A percentile compares a stretch with the other conserved stretches of the same genome.
Conservation (phyloP, 2,113 vertebrate species). For the Oreochromis niloticus region DNA sequence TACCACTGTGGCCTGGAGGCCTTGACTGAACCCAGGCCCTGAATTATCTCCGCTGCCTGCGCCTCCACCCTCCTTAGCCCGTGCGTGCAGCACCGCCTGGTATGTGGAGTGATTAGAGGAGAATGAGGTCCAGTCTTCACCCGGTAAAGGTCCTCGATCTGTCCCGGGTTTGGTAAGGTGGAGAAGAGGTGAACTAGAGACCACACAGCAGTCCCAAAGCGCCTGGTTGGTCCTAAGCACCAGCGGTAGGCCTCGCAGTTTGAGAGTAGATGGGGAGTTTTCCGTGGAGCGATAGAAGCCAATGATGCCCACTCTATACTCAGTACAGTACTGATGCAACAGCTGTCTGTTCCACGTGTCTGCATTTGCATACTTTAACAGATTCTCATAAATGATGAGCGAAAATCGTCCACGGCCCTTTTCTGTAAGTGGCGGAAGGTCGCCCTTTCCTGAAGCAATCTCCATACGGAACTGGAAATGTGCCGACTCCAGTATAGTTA, state of each 20-base stretch:
- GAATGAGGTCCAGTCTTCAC: constrained; percentile 93
- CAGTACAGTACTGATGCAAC: constrained; percentile 93
- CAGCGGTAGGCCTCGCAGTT: constrained; percentile 83
- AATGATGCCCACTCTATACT: constrained; percentile 93
- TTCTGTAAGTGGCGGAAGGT: constrained; percentile 90
- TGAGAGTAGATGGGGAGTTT: constrained; percentile 81
- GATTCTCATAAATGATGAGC: constrained; percentile 91
- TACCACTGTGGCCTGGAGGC: constrained; percentile 81
- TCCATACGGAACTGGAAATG: constrained; percentile 90
- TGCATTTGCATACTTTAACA: constrained; percentile 90
- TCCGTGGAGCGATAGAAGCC: constrained; percentile 95
- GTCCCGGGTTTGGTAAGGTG: constrained; percentile 83
- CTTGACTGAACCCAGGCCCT: constrained; percentile 58
- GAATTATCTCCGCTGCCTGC: constrained; percentile 46
- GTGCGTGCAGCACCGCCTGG: constrained; percentile 85
- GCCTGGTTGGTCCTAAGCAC: constrained; percentile 85
- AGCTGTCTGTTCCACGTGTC: constrained; percentile 93
- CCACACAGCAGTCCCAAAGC: constrained; percentile 85
- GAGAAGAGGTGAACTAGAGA: constrained; percentile 85
- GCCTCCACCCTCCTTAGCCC: constrained; percentile 64
- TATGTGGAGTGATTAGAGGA: constrained; percentile 93
- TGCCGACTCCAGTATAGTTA: constrained; percentile 91
- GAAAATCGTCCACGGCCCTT: constrained; percentile 86
- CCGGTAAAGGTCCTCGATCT: constrained; percentile 84
- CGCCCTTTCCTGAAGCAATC: constrained; percentile 91